A percentile compares a stretch with the other conserved stretches of the same genome.
Conservation (phyloP, 2,113 vertebrate species). For the Panthera leo region DNA sequence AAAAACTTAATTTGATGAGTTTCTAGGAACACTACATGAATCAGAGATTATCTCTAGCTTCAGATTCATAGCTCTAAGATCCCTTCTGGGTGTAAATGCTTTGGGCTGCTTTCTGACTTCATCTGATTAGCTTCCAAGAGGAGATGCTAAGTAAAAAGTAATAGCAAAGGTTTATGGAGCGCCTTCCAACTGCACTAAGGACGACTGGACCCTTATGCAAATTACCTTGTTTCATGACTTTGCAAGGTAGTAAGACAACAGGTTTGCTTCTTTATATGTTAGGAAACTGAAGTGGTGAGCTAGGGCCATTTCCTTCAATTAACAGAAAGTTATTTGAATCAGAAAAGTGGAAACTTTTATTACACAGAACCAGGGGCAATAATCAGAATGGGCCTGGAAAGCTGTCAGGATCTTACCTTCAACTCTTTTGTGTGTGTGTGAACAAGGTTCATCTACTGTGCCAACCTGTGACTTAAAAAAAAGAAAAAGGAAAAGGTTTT, state of each 20-base stretch:
- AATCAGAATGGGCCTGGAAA: not conserved
- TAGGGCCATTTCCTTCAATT: not conserved
- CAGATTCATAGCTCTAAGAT: not conserved
- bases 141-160: not conserved
- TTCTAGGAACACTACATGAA: not conserved
- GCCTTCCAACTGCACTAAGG: not conserved
- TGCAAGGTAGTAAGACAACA: not conserved
- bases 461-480: not conserved
- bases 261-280: not conserved
- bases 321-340: not conserved
- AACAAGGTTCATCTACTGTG: not conserved
- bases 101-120: slow-evolving; percentile 21
- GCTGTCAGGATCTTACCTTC: accelerated
- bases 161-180: not conserved
- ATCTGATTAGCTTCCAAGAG: not conserved
- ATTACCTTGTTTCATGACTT: not conserved
- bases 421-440: not conserved
- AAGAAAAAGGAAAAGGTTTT: not conserved
- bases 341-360: not conserved
- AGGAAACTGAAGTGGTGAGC: not conserved
- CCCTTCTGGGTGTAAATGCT: not conserved
- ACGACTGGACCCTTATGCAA: not conserved
- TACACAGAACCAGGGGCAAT: not conserved
- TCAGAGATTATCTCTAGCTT: slow-evolving; percentile 18
- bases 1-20: not conserved